Conservation (phyloP, 2,797 vertebrate genomes). For the Malurus splendens region DNA sequence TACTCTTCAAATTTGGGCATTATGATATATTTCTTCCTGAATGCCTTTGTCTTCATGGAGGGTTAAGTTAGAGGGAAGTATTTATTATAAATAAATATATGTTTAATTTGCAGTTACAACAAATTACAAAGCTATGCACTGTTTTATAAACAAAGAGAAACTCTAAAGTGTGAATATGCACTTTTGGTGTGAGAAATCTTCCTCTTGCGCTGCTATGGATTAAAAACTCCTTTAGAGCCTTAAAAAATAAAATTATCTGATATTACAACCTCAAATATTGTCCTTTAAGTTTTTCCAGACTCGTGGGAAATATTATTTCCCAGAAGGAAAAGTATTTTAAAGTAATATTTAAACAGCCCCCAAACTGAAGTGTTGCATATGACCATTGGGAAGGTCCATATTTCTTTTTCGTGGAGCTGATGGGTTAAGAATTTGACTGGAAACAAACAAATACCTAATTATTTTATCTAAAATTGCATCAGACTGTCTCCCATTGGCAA, state of each 20-base stretch:
- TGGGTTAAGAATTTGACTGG: background rate
- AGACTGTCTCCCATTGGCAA: background rate
- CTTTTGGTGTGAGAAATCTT: background rate
- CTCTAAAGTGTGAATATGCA: background rate
- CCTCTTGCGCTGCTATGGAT: background rate
- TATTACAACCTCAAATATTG: background rate
- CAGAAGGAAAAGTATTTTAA: background rate
- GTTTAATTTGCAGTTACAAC: background rate
- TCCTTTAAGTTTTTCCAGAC: background rate
- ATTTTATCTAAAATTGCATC: background rate
- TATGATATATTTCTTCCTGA: background rate
- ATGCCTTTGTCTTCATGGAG: background rate
- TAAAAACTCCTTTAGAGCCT: background rate
- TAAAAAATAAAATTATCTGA: background rate
- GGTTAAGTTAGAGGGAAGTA: background rate
- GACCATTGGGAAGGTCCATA: background rate
- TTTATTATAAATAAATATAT: background rate
- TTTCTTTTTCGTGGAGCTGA: background rate
- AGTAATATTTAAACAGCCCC: background rate
- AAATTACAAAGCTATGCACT: background rate
- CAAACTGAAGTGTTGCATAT: accelerated
- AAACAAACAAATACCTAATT: background rate
- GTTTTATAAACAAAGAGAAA: background rate
- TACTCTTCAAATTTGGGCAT: background rate
- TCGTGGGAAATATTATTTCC: background rate